Base-by-base conservation (phyloP, 2,797 vertebrate genomes). In the Tinamus major region DNA sequence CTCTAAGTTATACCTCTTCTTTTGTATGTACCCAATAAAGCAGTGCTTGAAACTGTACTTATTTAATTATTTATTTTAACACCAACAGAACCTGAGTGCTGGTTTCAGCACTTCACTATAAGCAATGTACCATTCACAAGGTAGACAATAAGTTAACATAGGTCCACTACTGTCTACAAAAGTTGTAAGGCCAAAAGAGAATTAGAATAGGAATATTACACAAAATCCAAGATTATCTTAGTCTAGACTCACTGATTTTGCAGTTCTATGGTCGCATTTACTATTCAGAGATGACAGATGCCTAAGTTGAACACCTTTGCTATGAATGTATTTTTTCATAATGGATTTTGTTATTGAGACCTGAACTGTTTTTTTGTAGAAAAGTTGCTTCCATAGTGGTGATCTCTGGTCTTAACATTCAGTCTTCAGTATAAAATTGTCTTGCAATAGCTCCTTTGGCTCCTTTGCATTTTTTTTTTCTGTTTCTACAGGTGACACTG, bases 181-280 rank as follows among this genome's bases (percentile, higher is more conserved):
- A 72, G 13, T 55, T 90, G 72, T 85, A 51, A 71, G 16, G 85
- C 31, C 49, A 53, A 55, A 53, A 56, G 42, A 29, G 48, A 74
- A 31, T 79, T 94, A 84, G 87, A 80, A 92, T 72, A 83, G 23
- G 21, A 72, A 26, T 76, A 72, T 33, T 37, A 69, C 9, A 55
- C 13, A 81, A 91, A 95, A 93, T 85, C 58, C 55, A 85, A 79
- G 93, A 72, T 87, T 26, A 88, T 21, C 42, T 72, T 2, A 59
- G 70, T 81, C 46, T 76, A 83, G 51, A 51, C 33, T 87, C 39
- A 71, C 21, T 68, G 42, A 69, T 80, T 93, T 42, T 62, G n/a
- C 1, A 0, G 9, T 58, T 92, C 76, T 71, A 51, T 23, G 58
- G 13, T 72, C 33, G 8, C 20, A 18, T 21, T 59, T 79, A 77